Conservation (phyloP, 2,888 invertebrate species). For the Drosophila parthenogenetica region DNA sequence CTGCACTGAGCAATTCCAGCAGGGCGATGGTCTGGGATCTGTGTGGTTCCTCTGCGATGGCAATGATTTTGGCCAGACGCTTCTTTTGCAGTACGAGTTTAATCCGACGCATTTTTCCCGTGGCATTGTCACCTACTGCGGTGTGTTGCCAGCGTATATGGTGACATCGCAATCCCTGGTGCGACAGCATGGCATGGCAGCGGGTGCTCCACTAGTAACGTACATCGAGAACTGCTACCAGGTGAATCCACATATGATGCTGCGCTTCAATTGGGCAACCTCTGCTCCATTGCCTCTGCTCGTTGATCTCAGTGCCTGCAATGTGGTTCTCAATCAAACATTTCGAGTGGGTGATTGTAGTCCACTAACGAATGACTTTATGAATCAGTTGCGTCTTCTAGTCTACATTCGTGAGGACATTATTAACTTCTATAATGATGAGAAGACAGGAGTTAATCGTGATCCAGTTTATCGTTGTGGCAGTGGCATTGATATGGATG, state of each 20-base stretch:
- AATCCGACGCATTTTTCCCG: slow-evolving; percentile 67
- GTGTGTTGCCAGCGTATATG: slow-evolving; percentile 63
- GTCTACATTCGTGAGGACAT: slow-evolving; percentile 83
- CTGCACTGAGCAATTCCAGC: slow-evolving; percentile 72
- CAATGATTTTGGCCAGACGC: slow-evolving; percentile 86
- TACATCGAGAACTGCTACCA: slow-evolving; percentile 80
- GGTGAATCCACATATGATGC: slow-evolving; percentile 73
- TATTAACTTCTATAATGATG: slow-evolving; percentile 71
- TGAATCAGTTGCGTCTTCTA: slow-evolving; percentile 82
- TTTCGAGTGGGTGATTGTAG: slow-evolving; percentile 74
- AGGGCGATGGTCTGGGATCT: slow-evolving; percentile 75
- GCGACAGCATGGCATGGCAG: slow-evolving; percentile 66
- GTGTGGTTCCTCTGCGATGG: slow-evolving; percentile 88
- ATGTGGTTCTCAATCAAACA: slow-evolving; percentile 79
- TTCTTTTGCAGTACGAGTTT: slow-evolving; percentile 79
- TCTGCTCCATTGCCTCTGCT: slow-evolving; percentile 65
- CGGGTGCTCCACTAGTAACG: slow-evolving; percentile 56
- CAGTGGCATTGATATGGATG: slow-evolving; percentile 79
- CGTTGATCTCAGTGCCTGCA: slow-evolving; percentile 78
- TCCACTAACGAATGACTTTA: slow-evolving; percentile 77
- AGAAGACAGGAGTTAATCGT: slow-evolving; percentile 42
- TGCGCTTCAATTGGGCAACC: slow-evolving; percentile 80
- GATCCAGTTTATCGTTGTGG: slow-evolving; percentile 82
- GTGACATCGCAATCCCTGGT: slow-evolving; percentile 72
- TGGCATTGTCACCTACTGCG: slow-evolving; percentile 78